A percentile compares a stretch with the other conserved stretches of the same genome.
phyloP scores from a whole-genome alignment of 2,888 invertebrate genomes.

The Colostygia pectinataria region DNA sequence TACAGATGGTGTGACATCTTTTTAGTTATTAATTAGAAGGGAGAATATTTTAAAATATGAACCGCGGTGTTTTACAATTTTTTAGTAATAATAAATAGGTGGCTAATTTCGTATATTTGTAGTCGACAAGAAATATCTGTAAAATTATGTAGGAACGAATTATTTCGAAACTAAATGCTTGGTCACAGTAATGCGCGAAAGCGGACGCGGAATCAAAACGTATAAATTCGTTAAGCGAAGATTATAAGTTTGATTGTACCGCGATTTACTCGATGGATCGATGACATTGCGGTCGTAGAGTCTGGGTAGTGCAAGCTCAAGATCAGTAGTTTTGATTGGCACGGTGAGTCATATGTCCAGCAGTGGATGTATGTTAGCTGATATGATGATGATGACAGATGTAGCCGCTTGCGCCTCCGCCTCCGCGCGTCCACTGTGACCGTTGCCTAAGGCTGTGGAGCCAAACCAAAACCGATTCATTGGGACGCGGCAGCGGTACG shows the following conservation, averaged over 20 bases:
- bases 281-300: too few relatives aligned
- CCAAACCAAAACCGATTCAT: slow-evolving; percentile 66
- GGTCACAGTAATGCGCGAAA: slow-evolving; percentile 2
- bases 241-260: not conserved
- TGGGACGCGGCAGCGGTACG: slow-evolving; percentile 45
- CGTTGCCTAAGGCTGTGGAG: slow-evolving; percentile 61
- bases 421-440: not conserved
- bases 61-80: slow-evolving; percentile 38
- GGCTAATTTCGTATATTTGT: slow-evolving; percentile 43
- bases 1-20: slow-evolving; percentile 20
- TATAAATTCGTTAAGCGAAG: not conserved
- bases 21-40: slow-evolving; percentile 20
- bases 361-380: too few relatives aligned
- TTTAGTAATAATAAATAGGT: slow-evolving; percentile 38
- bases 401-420: not conserved
- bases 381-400: too few relatives aligned
- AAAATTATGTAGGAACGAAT: slow-evolving; percentile 62
- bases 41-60: slow-evolving; percentile 30
- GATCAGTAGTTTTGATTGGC: too few relatives aligned
- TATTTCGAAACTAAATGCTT: slow-evolving; percentile 49
- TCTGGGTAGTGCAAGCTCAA: too few relatives aligned
- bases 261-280: too few relatives aligned
- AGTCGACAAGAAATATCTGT: slow-evolving; percentile 51
- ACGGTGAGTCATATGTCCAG: too few relatives aligned
- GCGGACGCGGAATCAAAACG: not conserved